Conservation (phyloP, 2,113 vertebrate species). For the Semnornis frantzii region DNA sequence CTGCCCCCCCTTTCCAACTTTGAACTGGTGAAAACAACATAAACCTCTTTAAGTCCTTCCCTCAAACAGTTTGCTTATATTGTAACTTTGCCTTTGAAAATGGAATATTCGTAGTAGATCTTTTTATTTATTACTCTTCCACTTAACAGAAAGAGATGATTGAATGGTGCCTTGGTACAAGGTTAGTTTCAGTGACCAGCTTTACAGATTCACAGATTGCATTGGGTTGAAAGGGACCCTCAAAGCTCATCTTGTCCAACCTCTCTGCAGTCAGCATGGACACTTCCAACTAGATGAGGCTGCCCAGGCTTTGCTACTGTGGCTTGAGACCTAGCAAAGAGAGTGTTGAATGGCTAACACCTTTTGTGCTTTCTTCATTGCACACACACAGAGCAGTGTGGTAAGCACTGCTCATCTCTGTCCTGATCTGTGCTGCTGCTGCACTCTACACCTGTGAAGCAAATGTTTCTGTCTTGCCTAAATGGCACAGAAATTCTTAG, state of each 20-base stretch:
- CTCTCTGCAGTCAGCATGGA: too few species aligned
- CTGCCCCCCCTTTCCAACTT: too few species aligned
- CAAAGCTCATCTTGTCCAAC: too few species aligned
- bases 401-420: background rate
- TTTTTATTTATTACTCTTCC: background rate
- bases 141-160: background rate
- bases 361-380: background rate
- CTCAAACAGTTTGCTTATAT: background rate
- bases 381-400: background rate
- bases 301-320: background rate
- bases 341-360: background rate
- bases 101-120: background rate
- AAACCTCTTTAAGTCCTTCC: background rate
- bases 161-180: background rate
- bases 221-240: too few species aligned
- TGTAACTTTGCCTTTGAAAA: background rate
- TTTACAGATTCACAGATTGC: background rate
- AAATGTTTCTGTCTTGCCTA: background rate
- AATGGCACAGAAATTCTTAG: background rate
- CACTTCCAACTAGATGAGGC: too few species aligned
- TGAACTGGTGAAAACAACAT: background rate
- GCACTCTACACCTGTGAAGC: background rate
- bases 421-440: background rate
- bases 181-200: background rate
- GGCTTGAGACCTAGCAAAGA: background rate